Evolutionary conservation across 1,140 invertebrate species (phyloP).

Genomic region (Meloidogyne exigua): DNA sequence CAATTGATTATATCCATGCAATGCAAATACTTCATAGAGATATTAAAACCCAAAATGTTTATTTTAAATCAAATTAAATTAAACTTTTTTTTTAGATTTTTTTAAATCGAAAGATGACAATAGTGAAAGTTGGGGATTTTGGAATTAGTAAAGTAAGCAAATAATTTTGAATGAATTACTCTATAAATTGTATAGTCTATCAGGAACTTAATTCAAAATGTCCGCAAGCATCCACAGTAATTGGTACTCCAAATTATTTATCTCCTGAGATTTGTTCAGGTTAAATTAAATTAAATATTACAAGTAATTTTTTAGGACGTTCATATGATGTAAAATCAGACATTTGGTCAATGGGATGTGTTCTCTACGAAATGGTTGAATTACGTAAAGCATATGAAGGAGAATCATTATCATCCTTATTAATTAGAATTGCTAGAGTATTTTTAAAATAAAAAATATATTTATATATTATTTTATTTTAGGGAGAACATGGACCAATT

Average conservation of each 20-base stretch:
- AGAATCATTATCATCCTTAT: slow-evolving; percentile 39
- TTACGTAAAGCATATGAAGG: slow-evolving; percentile 71
- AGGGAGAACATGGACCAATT: slow-evolving; percentile 31
- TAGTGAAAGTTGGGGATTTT: slow-evolving; percentile 44
- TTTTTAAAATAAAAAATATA: neutral
- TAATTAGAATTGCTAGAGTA: slow-evolving; percentile 40
- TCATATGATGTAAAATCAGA: slow-evolving; percentile 76
- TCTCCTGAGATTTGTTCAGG: slow-evolving; percentile 80
- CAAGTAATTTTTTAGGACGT: slow-evolving; percentile 24
- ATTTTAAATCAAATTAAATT: too few species aligned
- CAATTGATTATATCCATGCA: slow-evolving; percentile 68
- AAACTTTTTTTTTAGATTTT: too few species aligned
- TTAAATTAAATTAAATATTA: slow-evolving; percentile 41
- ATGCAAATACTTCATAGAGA: slow-evolving; percentile 68
- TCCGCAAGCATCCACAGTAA: slow-evolving; percentile 63
- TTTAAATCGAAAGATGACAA: slow-evolving; percentile 68
- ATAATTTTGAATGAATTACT: neutral
- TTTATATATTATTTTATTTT: neutral
- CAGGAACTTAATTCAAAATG: slow-evolving; percentile 28
- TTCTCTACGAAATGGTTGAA: slow-evolving; percentile 76
- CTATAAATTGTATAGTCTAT: slow-evolving; percentile 3
- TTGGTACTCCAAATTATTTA: slow-evolving; percentile 81
- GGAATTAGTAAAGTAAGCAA: slow-evolving; percentile 39
- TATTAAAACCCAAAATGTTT: slow-evolving; percentile 68
- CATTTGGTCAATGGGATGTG: slow-evolving; percentile 81